These are phyloP conservation scores for Xestia xanthographa DNA, from an alignment of 2,888 invertebrate species.

Conservation along the genomic window DNA sequence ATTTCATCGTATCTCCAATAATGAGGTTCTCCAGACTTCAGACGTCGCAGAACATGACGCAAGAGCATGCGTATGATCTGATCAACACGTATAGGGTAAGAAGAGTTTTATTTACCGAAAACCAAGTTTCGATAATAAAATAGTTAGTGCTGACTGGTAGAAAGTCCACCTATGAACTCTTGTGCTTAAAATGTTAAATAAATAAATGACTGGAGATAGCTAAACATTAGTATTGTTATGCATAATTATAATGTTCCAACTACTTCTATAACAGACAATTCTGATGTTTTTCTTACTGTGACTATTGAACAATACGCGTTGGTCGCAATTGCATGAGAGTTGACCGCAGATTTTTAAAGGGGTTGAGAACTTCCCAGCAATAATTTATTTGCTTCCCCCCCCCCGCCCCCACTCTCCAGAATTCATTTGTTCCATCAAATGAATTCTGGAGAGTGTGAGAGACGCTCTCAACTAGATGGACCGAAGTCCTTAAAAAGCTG, in stretches of 20 bases:
- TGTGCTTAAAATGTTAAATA: neutral
- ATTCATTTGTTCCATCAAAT: too few species aligned
- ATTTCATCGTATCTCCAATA: slow-evolving; percentile 77
- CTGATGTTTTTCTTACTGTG: neutral
- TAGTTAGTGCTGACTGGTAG: neutral
- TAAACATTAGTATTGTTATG: too few species aligned
- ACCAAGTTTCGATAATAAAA: neutral
- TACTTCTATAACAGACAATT: neutral
- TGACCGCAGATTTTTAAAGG: neutral
- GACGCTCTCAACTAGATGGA: too few species aligned
- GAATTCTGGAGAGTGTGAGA: too few species aligned
- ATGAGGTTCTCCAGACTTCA: slow-evolving; percentile 79
- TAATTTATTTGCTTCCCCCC: neutral
- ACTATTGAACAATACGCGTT: neutral
- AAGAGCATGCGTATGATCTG: slow-evolving; percentile 77
- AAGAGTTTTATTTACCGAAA: neutral
- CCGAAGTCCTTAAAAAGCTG: neutral
- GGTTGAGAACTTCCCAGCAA: neutral
- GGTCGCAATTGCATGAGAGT: neutral
- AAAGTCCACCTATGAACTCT: neutral
- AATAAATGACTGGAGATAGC: neutral
- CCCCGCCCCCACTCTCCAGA: too few species aligned
- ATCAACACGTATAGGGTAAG: slow-evolving; percentile 83
- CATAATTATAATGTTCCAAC: neutral
- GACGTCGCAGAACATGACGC: slow-evolving; percentile 75